These are phyloP conservation scores for Hyppa rectilinea DNA, from an alignment of 2,888 invertebrate genomes.

Conservation along the genomic window DNA sequence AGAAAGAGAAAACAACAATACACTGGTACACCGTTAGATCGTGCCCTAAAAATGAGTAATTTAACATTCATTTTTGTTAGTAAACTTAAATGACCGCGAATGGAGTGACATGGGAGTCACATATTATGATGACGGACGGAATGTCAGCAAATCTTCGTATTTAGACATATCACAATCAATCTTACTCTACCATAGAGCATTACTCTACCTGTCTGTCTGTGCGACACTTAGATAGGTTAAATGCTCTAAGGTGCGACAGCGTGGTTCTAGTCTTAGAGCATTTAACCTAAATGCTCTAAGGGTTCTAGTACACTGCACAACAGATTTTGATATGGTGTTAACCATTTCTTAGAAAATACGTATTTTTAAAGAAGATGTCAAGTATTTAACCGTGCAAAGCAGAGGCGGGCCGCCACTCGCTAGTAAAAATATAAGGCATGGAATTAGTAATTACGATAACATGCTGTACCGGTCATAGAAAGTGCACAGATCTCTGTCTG, in stretches of 20 bases:
- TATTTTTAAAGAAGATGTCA: too few species aligned
- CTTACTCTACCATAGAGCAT: too few species aligned
- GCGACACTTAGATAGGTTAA: too few species aligned
- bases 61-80: slow-evolving; percentile 57
- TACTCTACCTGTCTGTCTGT: not conserved
- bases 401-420: too few species aligned
- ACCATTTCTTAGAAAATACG: too few species aligned
- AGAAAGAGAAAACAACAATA: slow-evolving; percentile 55
- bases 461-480: not conserved
- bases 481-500: too few species aligned
- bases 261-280: too few species aligned
- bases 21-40: slow-evolving; percentile 50
- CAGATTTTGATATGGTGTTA: not conserved
- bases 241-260: too few species aligned
- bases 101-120: not conserved
- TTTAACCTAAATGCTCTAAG: too few species aligned
- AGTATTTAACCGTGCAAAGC: too few species aligned
- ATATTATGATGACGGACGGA: not conserved
- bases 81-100: not conserved
- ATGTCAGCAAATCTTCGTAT: not conserved
- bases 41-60: slow-evolving; percentile 47
- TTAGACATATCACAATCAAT: too few species aligned
- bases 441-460: not conserved
- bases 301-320: not conserved
- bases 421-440: not conserved